Conservation (phyloP, 2,888 invertebrate species). For the Papilio gigon region DNA sequence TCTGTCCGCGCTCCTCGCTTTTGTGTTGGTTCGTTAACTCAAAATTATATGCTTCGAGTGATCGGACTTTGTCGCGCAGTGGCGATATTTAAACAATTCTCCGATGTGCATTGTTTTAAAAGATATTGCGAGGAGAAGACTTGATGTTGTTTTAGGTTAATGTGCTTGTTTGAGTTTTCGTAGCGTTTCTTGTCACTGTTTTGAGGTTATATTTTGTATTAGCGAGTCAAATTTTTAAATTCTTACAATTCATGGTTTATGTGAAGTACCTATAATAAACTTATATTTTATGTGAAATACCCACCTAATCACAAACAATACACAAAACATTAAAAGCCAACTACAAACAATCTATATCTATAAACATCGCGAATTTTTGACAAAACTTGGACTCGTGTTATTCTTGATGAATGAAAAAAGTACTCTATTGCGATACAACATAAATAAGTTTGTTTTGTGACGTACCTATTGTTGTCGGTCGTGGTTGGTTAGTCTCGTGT, state of each 20-base stretch:
- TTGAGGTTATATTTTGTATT: conserved; percentile 6
- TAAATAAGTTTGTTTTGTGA: conserved; percentile 39
- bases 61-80: conserved; percentile 27
- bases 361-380: conserved; percentile 35
- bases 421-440: conserved; percentile 34
- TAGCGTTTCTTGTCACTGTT: conserved; percentile 41
- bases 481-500: conserved; percentile 40
- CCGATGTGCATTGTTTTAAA: conserved; percentile 23
- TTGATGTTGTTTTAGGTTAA: conserved; percentile 2
- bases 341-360: conserved; percentile 40
- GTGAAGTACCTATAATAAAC: not conserved
- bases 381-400: conserved; percentile 23
- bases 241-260: not conserved
- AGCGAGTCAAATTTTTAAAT: not conserved
- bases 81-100: conserved; percentile 14
- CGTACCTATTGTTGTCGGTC: conserved; percentile 40
- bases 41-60: conserved; percentile 38
- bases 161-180: conserved; percentile 28
- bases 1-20: conserved; percentile 44
- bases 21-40: conserved; percentile 40
- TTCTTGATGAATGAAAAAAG: conserved; percentile 23
- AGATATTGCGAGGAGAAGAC: not conserved
- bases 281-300: conserved; percentile 26
- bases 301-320: conserved; percentile 31
- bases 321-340: conserved; percentile 37